These are phyloP conservation scores for Accipiter cooperii DNA, from an alignment of 2,113 vertebrate genomes.

Conservation along the genomic window DNA sequence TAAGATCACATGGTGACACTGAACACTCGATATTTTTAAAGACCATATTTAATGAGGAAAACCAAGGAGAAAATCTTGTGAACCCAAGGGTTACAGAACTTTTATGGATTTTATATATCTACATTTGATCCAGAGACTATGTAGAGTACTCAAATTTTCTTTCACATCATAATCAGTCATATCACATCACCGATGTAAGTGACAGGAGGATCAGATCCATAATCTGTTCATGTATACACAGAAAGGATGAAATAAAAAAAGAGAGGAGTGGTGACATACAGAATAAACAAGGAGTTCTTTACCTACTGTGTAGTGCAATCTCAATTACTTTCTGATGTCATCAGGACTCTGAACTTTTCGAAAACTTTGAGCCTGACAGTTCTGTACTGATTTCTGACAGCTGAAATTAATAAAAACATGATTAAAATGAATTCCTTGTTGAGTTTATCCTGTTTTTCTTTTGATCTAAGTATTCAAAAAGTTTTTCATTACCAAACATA, in stretches of 20 bases:
- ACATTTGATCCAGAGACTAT: not conserved
- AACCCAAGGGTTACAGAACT: not conserved
- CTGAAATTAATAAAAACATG: not conserved
- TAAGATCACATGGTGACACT: not conserved
- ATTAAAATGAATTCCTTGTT: not conserved
- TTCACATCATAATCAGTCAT: not conserved
- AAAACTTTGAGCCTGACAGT: not conserved
- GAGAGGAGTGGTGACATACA: not conserved
- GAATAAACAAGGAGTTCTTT: not conserved
- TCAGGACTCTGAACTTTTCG: not conserved
- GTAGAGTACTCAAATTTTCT: not conserved
- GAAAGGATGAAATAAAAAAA: not conserved
- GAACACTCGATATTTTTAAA: not conserved
- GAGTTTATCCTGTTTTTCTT: not conserved
- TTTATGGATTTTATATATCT: not conserved
- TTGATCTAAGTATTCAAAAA: not conserved
- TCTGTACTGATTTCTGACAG: not conserved
- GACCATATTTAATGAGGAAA: not conserved
- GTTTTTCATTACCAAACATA: not conserved
- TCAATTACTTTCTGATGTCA: not conserved
- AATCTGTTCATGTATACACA: not conserved
- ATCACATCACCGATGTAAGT: not conserved
- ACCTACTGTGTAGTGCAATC: not conserved
- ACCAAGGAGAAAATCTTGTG: not conserved
- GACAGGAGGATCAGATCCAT: not conserved